Evolutionary conservation across 2,888 invertebrate genomes (phyloP), one percentile per base, ranked within the genome.

Genomic region (Willowsia nigromaculata): DNA sequence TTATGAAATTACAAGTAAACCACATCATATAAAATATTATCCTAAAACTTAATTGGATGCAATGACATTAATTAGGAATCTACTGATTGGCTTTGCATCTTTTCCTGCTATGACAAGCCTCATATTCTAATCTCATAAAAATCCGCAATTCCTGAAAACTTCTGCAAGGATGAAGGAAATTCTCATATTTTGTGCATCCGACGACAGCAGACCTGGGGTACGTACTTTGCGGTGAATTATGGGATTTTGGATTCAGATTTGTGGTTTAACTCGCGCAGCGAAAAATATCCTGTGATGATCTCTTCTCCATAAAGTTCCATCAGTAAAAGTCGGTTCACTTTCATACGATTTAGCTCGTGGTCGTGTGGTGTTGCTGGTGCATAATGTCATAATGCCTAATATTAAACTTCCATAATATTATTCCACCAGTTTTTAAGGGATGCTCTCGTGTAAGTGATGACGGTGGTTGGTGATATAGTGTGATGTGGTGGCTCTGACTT

Each of bases 181-280:
- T 37, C 33, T 30, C 15, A 33, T 76, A 47, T 65, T 85, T 78
- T 80, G 65, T 78, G 37, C n/a, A 40, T 50, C 65, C 43, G 85
- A 43, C 37, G 74, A 85, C 74, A 76, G 18, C 9, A 43, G 13
- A 13, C 43, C 53, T 65, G 13, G 62, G 53, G 65, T 78, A 78
- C 30, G 65, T 78, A 78, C 30, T 18, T 78, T 78, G 78, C 22
- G 78, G 78, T 81, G 71, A 81, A 80, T 87, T 86, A 86, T 80
- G 68, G 53, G 53, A 80, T 78, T 68, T 80, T 80, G 4, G 68
- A 65, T 43, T 76, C 50, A 59, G 65, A 78, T 78, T 86, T 80
- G 78, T 65, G 78, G 86, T 65, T 85, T n/a, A 78, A 85, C 43
- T 71, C 25, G 33, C 68, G 18, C 22, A 56, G 18, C 25, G 25